Evolutionary conservation across 2,113 vertebrate genomes (phyloP).

Genomic region (Typhlomys cinereus): DNA sequence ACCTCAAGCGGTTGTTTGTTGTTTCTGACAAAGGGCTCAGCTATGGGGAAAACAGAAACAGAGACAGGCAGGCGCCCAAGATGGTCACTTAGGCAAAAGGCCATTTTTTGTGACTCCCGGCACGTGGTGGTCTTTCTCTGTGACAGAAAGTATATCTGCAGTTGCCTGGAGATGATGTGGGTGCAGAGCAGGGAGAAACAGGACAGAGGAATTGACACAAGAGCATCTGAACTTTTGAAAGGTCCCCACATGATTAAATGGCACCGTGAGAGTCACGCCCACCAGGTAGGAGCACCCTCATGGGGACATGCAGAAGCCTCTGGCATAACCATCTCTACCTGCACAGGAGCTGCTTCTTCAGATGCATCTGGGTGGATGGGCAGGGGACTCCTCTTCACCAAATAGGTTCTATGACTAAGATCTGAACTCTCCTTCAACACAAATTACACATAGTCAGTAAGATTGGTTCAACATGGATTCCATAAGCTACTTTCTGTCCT

Average conservation of each 20-base stretch:
- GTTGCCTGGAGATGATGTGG: background rate
- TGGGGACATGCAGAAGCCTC: background rate
- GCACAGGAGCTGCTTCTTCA: slow-evolving; percentile 68
- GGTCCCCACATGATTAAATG: background rate
- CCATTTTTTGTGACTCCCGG: too few relatives aligned
- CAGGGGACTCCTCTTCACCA: slow-evolving; percentile 82
- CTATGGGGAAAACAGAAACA: too few relatives aligned
- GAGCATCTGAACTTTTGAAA: background rate
- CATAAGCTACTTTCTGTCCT: background rate
- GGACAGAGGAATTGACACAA: background rate
- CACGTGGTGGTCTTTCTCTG: too few relatives aligned
- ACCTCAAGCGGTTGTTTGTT: too few relatives aligned
- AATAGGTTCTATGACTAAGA: slow-evolving; percentile 82
- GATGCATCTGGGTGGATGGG: background rate
- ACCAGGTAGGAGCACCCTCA: accelerated
- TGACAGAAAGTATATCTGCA: too few relatives aligned
- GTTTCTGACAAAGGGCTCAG: too few relatives aligned
- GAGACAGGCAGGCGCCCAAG: too few relatives aligned
- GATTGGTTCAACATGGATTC: background rate
- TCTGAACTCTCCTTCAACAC: slow-evolving; percentile 78
- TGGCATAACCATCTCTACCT: slow-evolving; percentile 77
- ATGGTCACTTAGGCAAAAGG: too few relatives aligned
- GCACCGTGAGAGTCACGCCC: background rate
- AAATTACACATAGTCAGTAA: background rate
- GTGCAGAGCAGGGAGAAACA: background rate